Evolutionary conservation across 64 coral and sea anemone genomes (phyloP).

Genomic region (Montipora sp.): DNA sequence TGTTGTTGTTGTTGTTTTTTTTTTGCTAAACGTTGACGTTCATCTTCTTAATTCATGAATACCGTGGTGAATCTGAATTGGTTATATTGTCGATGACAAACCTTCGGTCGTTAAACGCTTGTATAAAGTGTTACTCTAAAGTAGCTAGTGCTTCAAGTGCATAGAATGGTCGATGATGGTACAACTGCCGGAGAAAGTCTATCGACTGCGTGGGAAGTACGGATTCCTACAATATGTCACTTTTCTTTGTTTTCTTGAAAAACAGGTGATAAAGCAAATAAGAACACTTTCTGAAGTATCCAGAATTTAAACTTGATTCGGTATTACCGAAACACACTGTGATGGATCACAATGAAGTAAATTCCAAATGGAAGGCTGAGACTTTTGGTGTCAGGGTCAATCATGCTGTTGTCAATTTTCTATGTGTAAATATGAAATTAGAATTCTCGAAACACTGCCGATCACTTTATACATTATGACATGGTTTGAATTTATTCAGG

Average conservation of each 20-base stretch:
- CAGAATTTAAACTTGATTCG: background rate
- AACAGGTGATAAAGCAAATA: constrained; percentile 21
- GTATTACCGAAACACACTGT: background rate
- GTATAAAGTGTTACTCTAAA: background rate
- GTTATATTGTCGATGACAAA: too few relatives aligned
- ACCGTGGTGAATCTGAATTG: background rate
- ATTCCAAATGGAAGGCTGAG: background rate
- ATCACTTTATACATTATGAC: constrained; percentile 9
- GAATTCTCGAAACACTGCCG: background rate
- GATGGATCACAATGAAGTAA: background rate
- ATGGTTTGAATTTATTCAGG: constrained; percentile 14
- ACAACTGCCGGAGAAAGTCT: background rate
- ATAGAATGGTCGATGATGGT: background rate
- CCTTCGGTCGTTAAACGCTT: background rate
- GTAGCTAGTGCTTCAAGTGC: background rate
- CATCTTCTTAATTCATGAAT: background rate
- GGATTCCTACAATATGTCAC: background rate
- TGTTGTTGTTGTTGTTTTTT: background rate
- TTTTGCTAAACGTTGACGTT: background rate
- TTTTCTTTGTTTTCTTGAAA: background rate
- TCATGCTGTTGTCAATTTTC: background rate
- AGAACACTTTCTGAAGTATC: background rate
- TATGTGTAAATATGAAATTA: background rate
- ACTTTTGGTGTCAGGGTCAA: background rate
- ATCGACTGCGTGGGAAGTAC: background rate